These are phyloP conservation scores for Resseliella maxima DNA, from an alignment of 2,888 invertebrate species.

Conservation along the genomic window DNA sequence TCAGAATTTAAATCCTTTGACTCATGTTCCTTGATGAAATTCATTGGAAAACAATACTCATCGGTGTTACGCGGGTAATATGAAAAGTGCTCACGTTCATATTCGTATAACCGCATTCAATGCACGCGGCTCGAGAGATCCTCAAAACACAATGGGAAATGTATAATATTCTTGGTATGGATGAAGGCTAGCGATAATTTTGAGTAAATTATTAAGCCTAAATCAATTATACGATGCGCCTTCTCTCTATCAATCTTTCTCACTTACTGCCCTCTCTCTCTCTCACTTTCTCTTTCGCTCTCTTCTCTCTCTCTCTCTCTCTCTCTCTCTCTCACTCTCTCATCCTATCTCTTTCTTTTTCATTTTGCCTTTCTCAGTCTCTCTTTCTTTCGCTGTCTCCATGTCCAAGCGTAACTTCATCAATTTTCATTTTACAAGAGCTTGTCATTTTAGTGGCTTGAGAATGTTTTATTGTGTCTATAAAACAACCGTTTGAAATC, in stretches of 20 bases:
- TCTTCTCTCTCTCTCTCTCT: too few relatives aligned
- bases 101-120: not conserved
- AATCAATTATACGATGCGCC: not conserved
- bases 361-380: too few relatives aligned
- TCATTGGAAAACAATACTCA: not conserved
- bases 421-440: too few relatives aligned
- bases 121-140: not conserved
- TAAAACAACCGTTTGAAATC: not conserved
- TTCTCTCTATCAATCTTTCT: not conserved
- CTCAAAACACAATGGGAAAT: not conserved
- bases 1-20: too few relatives aligned
- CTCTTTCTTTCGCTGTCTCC: too few relatives aligned
- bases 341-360: too few relatives aligned
- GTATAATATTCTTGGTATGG: not conserved
- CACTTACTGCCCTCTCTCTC: too few relatives aligned
- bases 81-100: not conserved
- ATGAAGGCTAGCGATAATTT: not conserved
- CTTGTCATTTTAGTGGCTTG: not conserved
- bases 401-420: too few relatives aligned
- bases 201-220: slow-evolving; percentile 1
- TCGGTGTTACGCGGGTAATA: not conserved
- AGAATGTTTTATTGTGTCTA: not conserved
- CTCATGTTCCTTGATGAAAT: not conserved
- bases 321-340: too few relatives aligned
- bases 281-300: too few relatives aligned